Evolutionary conservation across 2,797 vertebrate genomes (phyloP), one percentile per base, ranked within the genome.

Genomic region (Loriculus beryllinus): DNA sequence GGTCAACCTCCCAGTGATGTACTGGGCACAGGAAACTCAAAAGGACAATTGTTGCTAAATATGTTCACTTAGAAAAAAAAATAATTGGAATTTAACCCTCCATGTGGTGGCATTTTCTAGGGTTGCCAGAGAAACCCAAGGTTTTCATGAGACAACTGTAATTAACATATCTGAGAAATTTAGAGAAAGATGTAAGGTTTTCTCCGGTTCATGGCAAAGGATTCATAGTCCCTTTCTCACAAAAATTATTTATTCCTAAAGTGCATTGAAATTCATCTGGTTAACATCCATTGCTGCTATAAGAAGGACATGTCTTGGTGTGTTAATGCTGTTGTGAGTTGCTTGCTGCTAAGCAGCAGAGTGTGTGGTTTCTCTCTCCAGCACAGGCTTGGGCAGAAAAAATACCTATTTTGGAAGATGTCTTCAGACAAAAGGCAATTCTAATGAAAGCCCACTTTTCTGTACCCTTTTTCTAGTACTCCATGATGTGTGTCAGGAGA

Each of bases 11-110:
- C 84, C 69, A 79, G 47, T 72, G 94, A 96, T 96, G 94, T 74
- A 91, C 69, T 90, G 63, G 84, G 76, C 82, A 83, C 91, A 92
- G 94, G 93, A 96, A 94, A 96, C 28, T 91, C 82, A 63, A 93
- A 92, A 86, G 85, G 89, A 92, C 89, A 96, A 95, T 92, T 76
- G 94, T 92, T 96, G 85, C 94, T 96, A 96, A 96, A 96, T 92
- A 86, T 51, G 71, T 79, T 31, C 47, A 14, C 65, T 69, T 17
- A 49, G 48, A 28, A 57, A 71, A 71, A 59, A 60, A 57, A 63
- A 49, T 31, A 23, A 60, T 70, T 56, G 21, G 28, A 65, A 40
- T 80, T 93, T 92, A 90, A 92, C 76, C 47, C 87, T 86, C 47
- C 13, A 0, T 11, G 62, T 68, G 20, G 37, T 2, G 39, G 15